phyloP scores from a whole-genome alignment of 2,113 vertebrate genomes.

The Rhipidura dahli region DNA sequence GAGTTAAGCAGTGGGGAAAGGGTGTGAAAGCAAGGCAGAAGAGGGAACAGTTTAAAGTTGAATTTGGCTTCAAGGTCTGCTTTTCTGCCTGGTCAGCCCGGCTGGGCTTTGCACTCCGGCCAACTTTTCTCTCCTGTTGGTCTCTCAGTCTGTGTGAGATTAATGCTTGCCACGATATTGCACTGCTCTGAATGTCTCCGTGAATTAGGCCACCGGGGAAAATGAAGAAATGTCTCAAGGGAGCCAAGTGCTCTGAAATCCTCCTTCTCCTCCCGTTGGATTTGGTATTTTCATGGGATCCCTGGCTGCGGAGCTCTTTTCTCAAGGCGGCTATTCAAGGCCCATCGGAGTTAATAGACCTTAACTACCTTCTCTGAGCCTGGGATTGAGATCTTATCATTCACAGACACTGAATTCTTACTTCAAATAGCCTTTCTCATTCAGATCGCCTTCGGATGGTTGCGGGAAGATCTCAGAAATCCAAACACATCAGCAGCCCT shows the following conservation, averaged over 20 bases:
- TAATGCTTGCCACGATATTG: not conserved
- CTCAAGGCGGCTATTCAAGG: not conserved
- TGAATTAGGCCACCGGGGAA: not conserved
- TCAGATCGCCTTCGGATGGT: not conserved
- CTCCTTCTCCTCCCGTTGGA: not conserved
- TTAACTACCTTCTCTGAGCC: not conserved
- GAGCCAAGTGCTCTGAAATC: not conserved
- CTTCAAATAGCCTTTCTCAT: conserved; percentile 6
- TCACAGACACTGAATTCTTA: not conserved
- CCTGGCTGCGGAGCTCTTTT: not conserved
- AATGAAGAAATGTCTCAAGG: not conserved
- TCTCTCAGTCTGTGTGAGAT: not conserved
- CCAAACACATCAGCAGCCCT: not conserved
- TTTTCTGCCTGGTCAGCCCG: not conserved
- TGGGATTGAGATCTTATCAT: not conserved
- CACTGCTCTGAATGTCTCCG: not conserved
- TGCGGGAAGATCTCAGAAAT: not conserved
- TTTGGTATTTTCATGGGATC: not conserved
- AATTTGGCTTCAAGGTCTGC: not conserved
- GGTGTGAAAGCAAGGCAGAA: not conserved
- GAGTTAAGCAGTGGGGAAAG: not conserved
- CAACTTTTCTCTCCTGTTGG: not conserved
- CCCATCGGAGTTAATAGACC: not conserved
- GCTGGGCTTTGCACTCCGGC: not conserved
- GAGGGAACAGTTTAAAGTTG: not conserved